Evolutionary conservation across 2,888 invertebrate genomes (phyloP).

Genomic region (Scrobipalpa costella): DNA sequence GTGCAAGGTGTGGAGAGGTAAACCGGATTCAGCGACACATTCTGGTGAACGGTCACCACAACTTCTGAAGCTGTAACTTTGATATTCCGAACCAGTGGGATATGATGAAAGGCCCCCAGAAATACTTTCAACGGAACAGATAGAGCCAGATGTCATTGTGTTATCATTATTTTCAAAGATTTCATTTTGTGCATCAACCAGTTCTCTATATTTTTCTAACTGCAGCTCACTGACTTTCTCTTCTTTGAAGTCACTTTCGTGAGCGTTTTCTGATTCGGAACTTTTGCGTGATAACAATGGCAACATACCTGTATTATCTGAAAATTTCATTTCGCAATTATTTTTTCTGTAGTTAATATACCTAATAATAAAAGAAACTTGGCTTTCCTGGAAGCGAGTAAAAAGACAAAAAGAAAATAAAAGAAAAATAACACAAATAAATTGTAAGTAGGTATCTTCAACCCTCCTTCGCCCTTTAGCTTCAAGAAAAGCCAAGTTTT

Average conservation of each 20-base stretch:
- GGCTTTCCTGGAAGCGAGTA: slow-evolving; percentile 3
- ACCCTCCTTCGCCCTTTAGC: slow-evolving; percentile 20
- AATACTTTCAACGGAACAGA: not conserved
- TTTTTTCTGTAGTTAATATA: not conserved
- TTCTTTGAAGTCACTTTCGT: not conserved
- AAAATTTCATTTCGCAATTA: not conserved
- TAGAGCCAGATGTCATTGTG: not conserved
- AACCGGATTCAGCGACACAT: slow-evolving; percentile 33
- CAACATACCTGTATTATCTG: not conserved
- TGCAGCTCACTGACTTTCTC: not conserved
- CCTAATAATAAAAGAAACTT: not conserved
- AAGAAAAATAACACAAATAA: not conserved
- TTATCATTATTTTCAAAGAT: not conserved
- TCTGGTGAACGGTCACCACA: not conserved
- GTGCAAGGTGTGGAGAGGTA: slow-evolving; percentile 39
- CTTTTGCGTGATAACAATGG: not conserved
- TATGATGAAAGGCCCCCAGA: not conserved
- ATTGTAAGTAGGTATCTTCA: not conserved
- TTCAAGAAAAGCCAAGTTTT: slow-evolving; percentile 16
- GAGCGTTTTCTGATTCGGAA: not conserved
- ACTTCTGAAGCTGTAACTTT: not conserved
- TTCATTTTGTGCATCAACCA: not conserved
- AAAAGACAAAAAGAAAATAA: not conserved
- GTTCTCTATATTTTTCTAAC: not conserved
- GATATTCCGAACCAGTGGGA: not conserved